These are phyloP conservation scores for Phenacoccus solenopsis DNA, from an alignment of 1,140 invertebrate genomes.

Conservation along the genomic window DNA sequence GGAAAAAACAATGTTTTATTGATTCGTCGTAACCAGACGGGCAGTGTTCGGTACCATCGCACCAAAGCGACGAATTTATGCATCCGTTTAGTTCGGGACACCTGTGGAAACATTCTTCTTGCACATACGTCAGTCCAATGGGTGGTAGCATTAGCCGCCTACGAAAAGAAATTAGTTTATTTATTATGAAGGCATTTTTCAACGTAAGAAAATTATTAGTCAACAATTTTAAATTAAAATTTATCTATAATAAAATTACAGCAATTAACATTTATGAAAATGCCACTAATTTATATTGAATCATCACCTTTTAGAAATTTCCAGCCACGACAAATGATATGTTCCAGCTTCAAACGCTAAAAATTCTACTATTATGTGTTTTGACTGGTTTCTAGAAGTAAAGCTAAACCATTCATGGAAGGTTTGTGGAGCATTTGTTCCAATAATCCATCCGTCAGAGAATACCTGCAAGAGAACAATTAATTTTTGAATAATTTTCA, in stretches of 20 bases:
- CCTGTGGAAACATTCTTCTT: slow-evolving; percentile 47
- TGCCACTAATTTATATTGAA: no score
- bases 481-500: no score
- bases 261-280: no score
- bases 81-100: slow-evolving; percentile 79
- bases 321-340: slow-evolving; percentile 68
- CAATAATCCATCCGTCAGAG: slow-evolving; percentile 56
- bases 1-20: slow-evolving; percentile 57
- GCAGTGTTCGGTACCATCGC: slow-evolving; percentile 70
- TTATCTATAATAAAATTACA: no score
- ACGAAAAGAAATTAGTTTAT: no score
- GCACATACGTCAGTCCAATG: neutral
- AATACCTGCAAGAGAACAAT: slow-evolving; percentile 45
- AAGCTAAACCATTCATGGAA: slow-evolving; percentile 37
- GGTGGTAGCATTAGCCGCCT: neutral
- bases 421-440: slow-evolving; percentile 26
- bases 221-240: no score
- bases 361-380: slow-evolving; percentile 61
- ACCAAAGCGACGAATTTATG: slow-evolving; percentile 77
- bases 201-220: no score
- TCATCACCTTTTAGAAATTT: slow-evolving; percentile 50
- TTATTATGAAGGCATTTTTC: no score
- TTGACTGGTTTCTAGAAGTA: slow-evolving; percentile 43
- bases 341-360: slow-evolving; percentile 54
- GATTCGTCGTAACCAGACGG: slow-evolving; percentile 73